Evolutionary conservation across 2,888 invertebrate genomes (phyloP).

Genomic region (Machimus rusticus): DNA sequence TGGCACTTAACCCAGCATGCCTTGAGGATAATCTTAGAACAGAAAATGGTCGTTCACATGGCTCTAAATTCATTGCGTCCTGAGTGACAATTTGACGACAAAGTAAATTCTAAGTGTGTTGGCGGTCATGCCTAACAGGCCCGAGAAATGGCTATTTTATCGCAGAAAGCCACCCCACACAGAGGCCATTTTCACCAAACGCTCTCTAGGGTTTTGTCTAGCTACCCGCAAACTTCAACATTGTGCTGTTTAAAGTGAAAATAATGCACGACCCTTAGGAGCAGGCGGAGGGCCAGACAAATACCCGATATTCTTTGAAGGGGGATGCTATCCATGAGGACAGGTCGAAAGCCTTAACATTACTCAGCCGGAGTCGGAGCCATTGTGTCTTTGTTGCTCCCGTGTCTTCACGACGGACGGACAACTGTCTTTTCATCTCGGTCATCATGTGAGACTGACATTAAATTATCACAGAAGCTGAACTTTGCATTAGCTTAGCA

Average conservation of each 20-base stretch:
- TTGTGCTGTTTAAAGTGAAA: conserved; percentile 44
- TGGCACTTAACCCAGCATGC: neutral
- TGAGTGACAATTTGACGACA: conserved; percentile 42
- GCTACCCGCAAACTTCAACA: conserved; percentile 36
- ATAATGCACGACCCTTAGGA: conserved; percentile 43
- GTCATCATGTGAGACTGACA: conserved; percentile 22
- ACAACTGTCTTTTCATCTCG: conserved; percentile 7
- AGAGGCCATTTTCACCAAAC: conserved; percentile 38
- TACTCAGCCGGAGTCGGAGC: neutral
- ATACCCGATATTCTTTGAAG: conserved; percentile 24
- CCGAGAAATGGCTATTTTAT: conserved; percentile 26
- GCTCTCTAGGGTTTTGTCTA: conserved; percentile 38
- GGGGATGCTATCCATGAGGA: conserved; percentile 8
- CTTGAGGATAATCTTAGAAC: conserved; percentile 36
- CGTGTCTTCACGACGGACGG: neutral
- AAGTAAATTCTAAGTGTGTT: conserved; percentile 41
- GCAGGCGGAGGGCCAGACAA: conserved; percentile 23
- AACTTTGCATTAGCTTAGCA: conserved; percentile 47
- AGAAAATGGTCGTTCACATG: conserved; percentile 33
- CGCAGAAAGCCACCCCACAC: conserved; percentile 22
- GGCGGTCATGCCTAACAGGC: conserved; percentile 29
- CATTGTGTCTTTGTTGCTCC: conserved; percentile 11
- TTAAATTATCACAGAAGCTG: conserved; percentile 46
- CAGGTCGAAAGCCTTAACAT: conserved; percentile 11
- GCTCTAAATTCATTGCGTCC: conserved; percentile 39